Conservation (phyloP, 2,113 vertebrate species). For the Notarius lentiginosus region DNA sequence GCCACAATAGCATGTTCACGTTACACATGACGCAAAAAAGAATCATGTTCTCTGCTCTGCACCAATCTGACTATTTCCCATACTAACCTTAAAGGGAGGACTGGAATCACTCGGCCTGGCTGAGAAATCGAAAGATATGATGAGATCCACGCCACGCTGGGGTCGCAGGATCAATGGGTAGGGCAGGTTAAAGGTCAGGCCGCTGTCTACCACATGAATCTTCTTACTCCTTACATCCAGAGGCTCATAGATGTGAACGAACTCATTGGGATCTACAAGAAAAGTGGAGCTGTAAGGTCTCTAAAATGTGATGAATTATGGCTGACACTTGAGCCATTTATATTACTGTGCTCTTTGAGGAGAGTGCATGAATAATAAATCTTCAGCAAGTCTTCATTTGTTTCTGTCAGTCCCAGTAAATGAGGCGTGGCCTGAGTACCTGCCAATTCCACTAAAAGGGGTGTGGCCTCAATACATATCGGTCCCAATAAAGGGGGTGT, state of each 20-base stretch:
- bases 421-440: not conserved
- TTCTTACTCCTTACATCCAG: constrained; percentile 98
- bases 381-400: not conserved
- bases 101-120: constrained; percentile 94
- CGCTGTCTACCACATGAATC: constrained; percentile 97
- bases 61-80: not conserved
- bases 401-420: not conserved
- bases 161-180: constrained; percentile 90
- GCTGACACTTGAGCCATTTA: not conserved
- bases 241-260: constrained; percentile 94
- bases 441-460: not conserved
- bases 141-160: constrained; percentile 88
- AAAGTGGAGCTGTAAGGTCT: not conserved
- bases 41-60: not conserved
- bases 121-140: constrained; percentile 97
- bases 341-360: not conserved
- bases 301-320: not conserved
- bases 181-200: constrained; percentile 93
- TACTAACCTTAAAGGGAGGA: constrained; percentile 92
- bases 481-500: not conserved
- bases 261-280: constrained; percentile 90
- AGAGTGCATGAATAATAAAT: not conserved
- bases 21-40: not conserved
- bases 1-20: not conserved
- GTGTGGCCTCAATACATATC: not conserved